Evolutionary conservation across 2,113 vertebrate genomes (phyloP), one percentile per base, ranked within the genome.

Genomic region (Gymnocephalus cernua): DNA sequence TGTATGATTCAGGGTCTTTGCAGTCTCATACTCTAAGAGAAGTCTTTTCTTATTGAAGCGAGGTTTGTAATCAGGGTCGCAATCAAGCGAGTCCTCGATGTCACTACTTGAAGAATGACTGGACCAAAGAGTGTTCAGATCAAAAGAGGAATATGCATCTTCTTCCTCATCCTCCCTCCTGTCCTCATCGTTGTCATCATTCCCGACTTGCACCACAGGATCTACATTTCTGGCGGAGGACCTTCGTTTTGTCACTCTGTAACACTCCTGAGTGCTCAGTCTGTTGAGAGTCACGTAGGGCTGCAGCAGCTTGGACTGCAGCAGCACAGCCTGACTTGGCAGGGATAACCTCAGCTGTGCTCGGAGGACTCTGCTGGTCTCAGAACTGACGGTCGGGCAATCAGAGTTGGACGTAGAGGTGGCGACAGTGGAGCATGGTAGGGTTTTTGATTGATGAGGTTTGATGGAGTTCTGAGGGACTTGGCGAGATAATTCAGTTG

Each of bases 51-150:
- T 59, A 48, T 71, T 83, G 7, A 70, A 59, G 12, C n/a, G 0
- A 2, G 93, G 92, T 41, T 59, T 77, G 65, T 93, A 95, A 41
- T 91, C 90, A 0, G 83, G 77, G 74, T 94, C 93, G 0, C 4
- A 11, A 23, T 23, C 9, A 7, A 15, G 12, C 0, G 74, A 84
- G 32, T 91, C 87, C 7, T 87, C 74, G 0, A 27, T 11, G 0
- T 87, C 91, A 23, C 80, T 79, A 47, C 76, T 57, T 1, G 80
- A 86, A 3, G 91, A 94, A 7, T 32, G 8, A 11, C 82, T 65
- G 10, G 91, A 88, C 78, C 85, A 94, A 47, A 94, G 87, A 57
- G 4, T 1, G 79, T 93, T 93, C 16, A 79, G 23, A 2, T 95
- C 88, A 11, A 94, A 94, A 32, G 74, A 81, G 6, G 50, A 74